Evolutionary conservation across 64 coral and sea anemone genomes (phyloP).

Genomic region (Montipora cactus): DNA sequence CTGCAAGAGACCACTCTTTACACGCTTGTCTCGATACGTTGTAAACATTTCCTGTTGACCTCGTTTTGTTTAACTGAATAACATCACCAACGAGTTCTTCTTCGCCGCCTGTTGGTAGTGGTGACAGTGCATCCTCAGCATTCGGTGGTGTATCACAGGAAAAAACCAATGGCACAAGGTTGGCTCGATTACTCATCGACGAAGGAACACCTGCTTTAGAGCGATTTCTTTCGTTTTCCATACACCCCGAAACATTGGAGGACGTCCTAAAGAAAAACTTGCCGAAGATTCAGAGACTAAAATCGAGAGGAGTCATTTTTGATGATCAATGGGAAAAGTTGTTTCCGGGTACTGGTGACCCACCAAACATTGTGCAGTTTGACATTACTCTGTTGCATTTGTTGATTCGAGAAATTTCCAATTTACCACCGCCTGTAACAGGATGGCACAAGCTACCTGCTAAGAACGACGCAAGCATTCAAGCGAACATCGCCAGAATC

Average conservation of each 20-base stretch:
- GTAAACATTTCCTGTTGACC: no score
- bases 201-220: conserved; percentile 51
- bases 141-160: no score
- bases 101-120: no score
- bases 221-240: neutral
- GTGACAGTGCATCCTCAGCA: no score
- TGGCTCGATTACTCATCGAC: conserved; percentile 44
- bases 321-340: conserved; percentile 59
- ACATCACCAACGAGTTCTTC: no score
- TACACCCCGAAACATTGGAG: neutral
- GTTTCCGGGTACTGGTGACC: conserved; percentile 47
- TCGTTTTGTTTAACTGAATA: no score
- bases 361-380: conserved; percentile 17
- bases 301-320: conserved; percentile 13
- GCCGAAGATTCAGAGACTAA: neutral
- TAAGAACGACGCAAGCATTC: conserved; percentile 18
- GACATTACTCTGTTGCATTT: conserved; percentile 74
- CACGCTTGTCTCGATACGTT: no score
- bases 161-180: neutral
- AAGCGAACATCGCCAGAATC: conserved; percentile 65
- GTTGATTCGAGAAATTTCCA: conserved; percentile 48
- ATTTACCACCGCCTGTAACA: conserved; percentile 7
- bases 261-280: neutral
- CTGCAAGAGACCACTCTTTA: no score
- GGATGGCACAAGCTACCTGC: conserved; percentile 69